Evolutionary conservation across 1,140 invertebrate species (phyloP).

Genomic region (Lordiphosa collinella): DNA sequence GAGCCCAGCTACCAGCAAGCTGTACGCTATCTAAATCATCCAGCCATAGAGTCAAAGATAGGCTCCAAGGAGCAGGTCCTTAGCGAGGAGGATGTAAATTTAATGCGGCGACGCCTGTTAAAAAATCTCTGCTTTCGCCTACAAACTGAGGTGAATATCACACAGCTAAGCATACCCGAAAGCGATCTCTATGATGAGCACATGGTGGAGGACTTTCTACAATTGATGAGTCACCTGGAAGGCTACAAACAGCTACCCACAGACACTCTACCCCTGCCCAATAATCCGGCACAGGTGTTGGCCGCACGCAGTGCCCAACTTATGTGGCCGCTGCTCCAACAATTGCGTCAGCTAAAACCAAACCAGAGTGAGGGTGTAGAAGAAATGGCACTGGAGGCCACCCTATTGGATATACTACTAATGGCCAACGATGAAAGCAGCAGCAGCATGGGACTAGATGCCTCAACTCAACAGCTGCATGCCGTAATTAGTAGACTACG

Average conservation of each 20-base stretch:
- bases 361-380: background rate
- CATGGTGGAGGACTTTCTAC: constrained; percentile 22
- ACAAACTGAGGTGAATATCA: constrained; percentile 65
- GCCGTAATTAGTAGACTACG: constrained; percentile 53
- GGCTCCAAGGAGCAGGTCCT: background rate
- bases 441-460: background rate
- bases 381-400: constrained; percentile 20
- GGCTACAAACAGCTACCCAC: constrained; percentile 3
- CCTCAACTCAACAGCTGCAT: constrained; percentile 28
- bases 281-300: constrained; percentile 54
- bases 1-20: constrained; percentile 38
- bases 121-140: constrained; percentile 46
- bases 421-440: constrained; percentile 43
- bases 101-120: constrained; percentile 32
- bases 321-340: constrained; percentile 49
- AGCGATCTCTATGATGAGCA: constrained; percentile 64
- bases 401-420: constrained; percentile 44
- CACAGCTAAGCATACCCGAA: constrained; percentile 69
- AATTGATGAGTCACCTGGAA: no score
- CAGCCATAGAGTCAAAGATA: constrained; percentile 31
- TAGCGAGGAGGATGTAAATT: constrained; percentile 10
- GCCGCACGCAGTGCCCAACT: constrained; percentile 57
- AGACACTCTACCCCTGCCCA: constrained; percentile 41
- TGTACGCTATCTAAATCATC: constrained; percentile 41
- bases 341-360: constrained; percentile 24